Percentiles rank a stretch among this genome's conserved stretches.
phyloP scores from a whole-genome alignment of 2,888 invertebrate species.

The Hedya salicella region DNA sequence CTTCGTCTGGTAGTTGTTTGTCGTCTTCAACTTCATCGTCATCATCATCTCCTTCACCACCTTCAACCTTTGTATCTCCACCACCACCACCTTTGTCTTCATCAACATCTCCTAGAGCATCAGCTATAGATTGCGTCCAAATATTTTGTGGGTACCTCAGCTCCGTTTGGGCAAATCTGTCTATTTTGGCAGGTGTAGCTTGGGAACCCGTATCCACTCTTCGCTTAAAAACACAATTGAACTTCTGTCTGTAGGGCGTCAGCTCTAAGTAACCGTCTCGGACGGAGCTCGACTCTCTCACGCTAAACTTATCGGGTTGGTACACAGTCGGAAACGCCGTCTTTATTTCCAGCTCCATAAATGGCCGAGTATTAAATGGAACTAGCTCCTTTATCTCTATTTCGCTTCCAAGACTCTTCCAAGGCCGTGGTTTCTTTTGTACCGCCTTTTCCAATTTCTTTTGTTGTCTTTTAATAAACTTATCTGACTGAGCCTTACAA shows the following conservation, averaged over 20 bases:
- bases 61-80: conserved; percentile 43
- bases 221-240: conserved; percentile 82
- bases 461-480: conserved; percentile 84
- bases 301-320: conserved; percentile 75
- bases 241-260: conserved; percentile 83
- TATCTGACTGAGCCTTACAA: conserved; percentile 78
- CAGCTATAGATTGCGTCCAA: conserved; percentile 87
- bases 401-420: conserved; percentile 88
- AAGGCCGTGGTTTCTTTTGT: conserved; percentile 82
- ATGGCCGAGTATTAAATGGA: conserved; percentile 82
- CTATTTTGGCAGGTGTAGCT: conserved; percentile 77
- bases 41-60: conserved; percentile 53
- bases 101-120: conserved; percentile 60
- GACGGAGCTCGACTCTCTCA: conserved; percentile 83
- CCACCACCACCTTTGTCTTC: conserved; percentile 48
- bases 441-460: conserved; percentile 84
- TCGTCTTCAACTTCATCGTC: conserved; percentile 58
- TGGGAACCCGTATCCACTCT: conserved; percentile 86
- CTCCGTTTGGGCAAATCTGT: conserved; percentile 87
- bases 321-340: conserved; percentile 84
- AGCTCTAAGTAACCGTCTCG: conserved; percentile 90
- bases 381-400: conserved; percentile 84
- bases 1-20: conserved; percentile 62
- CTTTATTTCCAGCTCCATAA: conserved; percentile 88
- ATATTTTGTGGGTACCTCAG: conserved; percentile 88